Evolutionary conservation across 92 coral and sea anemone species (phyloP).

Genomic region (Chrysogorgia sp.): DNA sequence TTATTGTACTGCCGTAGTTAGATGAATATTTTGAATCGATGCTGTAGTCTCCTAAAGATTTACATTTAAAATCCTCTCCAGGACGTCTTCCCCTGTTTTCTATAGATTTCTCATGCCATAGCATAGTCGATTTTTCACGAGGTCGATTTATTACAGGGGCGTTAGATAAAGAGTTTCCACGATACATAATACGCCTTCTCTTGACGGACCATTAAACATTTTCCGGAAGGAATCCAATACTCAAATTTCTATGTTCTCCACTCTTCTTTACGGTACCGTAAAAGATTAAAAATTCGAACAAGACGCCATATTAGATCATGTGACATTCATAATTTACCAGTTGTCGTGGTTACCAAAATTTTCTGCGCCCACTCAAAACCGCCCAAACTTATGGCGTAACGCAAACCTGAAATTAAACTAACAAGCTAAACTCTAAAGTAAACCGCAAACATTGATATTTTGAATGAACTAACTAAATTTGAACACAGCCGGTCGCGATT

Average conservation of each 20-base stretch:
- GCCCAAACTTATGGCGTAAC: too few species aligned
- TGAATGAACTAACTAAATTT: too few species aligned
- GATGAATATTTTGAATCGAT: neutral
- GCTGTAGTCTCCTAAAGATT: neutral
- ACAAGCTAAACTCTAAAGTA: too few species aligned
- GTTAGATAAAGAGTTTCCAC: neutral
- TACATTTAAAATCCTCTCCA: neutral
- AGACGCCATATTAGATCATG: slow-evolving; percentile 12
- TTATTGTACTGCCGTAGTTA: neutral
- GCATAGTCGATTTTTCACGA: neutral
- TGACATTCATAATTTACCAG: too few species aligned
- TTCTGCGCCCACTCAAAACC: too few species aligned
- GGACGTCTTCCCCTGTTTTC: too few species aligned
- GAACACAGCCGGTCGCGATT: too few species aligned
- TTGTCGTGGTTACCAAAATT: too few species aligned
- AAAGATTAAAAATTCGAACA: neutral
- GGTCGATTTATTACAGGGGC: neutral
- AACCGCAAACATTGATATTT: too few species aligned
- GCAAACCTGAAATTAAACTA: too few species aligned
- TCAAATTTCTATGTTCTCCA: neutral
- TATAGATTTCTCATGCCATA: neutral
- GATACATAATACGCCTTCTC: slow-evolving; percentile 9
- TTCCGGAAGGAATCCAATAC: neutral
- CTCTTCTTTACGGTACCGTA: neutral
- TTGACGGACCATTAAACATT: neutral